Base-by-base conservation (phyloP, 2,113 vertebrate species). In the Serinus canaria region DNA sequence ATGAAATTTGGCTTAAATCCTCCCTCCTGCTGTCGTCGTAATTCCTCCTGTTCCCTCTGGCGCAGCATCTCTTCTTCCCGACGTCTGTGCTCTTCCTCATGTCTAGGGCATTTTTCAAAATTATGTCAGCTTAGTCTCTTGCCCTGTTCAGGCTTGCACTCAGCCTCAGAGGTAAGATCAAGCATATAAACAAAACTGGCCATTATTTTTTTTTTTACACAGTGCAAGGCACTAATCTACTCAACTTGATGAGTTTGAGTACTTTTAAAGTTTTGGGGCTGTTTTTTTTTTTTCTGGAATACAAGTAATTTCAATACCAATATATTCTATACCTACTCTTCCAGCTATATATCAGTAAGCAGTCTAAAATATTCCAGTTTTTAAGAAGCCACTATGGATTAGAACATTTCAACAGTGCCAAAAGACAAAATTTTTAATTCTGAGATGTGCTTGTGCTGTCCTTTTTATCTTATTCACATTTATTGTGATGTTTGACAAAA, bases 51-150 rank as follows among this genome's bases (percentile, higher is more conserved):
- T n/a, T 99, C 99, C 94, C 99, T 98, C 94, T 99, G 99, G 35
- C 99, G 98, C 8, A 99, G 97, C 98, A 99, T 98, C 89, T 99
- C 99, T 88, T 99, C 99, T 92, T 99, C 99, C 83, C 99, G 98
- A 44, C 99, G 98, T 47, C 99, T 97, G 73, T 99, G 98, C 43
- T 99, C 99, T 91, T 99, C 99, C 95, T 99, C 99, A 46, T 99
- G 99, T 35, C 96, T 97, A 86, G 16, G 69, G 83, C 18, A 47
- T 81, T 89, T 94, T 90, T 75, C 23, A 68, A 63, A 95, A 47
- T 37, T 60, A 27, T 6, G 25, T 86, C n/a, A 83, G 7, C 27
- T 88, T 60, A 77, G 12, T 52, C 23, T 83, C 50, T 23, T 56
- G 28, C 74, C 22, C 17, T 72, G 6, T 15, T 88, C 35, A 70